phyloP scores from a whole-genome alignment of 1,140 invertebrate species.

The Periplaneta americana region DNA sequence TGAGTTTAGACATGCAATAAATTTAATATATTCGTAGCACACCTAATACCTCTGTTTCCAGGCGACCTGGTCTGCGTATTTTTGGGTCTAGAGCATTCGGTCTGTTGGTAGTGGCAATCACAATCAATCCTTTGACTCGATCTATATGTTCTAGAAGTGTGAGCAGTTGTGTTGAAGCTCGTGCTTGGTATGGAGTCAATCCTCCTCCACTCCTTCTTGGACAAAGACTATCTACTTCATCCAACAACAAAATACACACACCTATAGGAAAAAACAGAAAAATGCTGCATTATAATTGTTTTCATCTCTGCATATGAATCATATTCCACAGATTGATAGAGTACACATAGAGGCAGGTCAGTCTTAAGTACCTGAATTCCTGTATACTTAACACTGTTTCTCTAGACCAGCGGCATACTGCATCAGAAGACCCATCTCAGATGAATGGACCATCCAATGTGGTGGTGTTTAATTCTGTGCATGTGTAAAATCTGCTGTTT shows the following conservation, averaged over 20 bases:
- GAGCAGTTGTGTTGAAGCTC: slow-evolving; percentile 30
- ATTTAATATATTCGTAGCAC: no score
- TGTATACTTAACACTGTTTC: no score
- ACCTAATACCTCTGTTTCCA: slow-evolving; percentile 46
- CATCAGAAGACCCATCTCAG: no score
- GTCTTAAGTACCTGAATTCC: no score
- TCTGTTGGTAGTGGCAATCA: slow-evolving; percentile 37
- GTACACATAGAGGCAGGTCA: no score
- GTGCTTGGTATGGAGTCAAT: not conserved
- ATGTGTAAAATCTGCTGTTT: no score
- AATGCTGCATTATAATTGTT: not conserved
- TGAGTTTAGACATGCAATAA: no score
- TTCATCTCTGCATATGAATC: not conserved
- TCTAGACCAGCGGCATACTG: no score
- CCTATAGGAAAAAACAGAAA: slow-evolving; percentile 2
- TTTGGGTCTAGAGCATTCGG: slow-evolving; percentile 33
- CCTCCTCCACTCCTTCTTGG: not conserved
- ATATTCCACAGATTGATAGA: no score
- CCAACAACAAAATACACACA: slow-evolving; percentile 21
- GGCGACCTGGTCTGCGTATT: slow-evolving; percentile 39
- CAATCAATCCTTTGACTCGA: slow-evolving; percentile 28
- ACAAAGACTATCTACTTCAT: slow-evolving; percentile 23
- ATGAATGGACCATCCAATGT: no score
- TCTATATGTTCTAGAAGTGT: slow-evolving; percentile 34
- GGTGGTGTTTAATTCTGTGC: no score